A percentile compares a stretch with the other conserved stretches of the same genome.
phyloP scores from a whole-genome alignment of 2,888 invertebrate genomes.

The Chirona hameri region DNA sequence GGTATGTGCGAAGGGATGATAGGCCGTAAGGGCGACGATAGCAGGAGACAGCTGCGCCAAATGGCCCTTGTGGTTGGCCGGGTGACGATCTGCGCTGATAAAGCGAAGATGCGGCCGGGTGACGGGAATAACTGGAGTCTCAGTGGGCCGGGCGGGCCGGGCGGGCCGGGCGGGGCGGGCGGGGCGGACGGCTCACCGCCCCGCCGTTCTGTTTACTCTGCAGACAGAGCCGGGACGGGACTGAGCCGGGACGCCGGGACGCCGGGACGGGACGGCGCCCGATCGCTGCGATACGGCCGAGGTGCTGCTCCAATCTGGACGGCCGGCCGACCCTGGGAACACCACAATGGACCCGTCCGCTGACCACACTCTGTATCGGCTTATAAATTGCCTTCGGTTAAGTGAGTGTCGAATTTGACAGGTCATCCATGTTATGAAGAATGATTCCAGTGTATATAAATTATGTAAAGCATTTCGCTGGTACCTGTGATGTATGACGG shows the following conservation, averaged over 20 bases:
- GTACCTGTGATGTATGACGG: neutral
- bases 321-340: too few relatives aligned
- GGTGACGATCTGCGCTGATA: conserved; percentile 40
- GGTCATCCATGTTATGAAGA: conserved; percentile 25
- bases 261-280: neutral
- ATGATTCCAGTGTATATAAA: conserved; percentile 14
- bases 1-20: conserved; percentile 23
- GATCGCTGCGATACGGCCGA: neutral
- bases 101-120: neutral
- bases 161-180: too few relatives aligned
- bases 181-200: neutral
- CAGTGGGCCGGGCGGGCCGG: neutral
- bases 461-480: conserved; percentile 9
- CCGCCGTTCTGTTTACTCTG: too few relatives aligned
- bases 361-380: neutral
- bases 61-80: conserved; percentile 42
- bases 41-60: neutral
- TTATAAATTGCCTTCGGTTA: conserved; percentile 23
- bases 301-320: too few relatives aligned
- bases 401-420: conserved; percentile 27
- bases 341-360: neutral
- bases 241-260: neutral
- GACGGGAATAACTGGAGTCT: neutral
- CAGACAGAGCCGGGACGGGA: too few relatives aligned
- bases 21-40: neutral